These are phyloP conservation scores for Morpho helenor DNA, from an alignment of 2,888 invertebrate species.

Conservation along the genomic window DNA sequence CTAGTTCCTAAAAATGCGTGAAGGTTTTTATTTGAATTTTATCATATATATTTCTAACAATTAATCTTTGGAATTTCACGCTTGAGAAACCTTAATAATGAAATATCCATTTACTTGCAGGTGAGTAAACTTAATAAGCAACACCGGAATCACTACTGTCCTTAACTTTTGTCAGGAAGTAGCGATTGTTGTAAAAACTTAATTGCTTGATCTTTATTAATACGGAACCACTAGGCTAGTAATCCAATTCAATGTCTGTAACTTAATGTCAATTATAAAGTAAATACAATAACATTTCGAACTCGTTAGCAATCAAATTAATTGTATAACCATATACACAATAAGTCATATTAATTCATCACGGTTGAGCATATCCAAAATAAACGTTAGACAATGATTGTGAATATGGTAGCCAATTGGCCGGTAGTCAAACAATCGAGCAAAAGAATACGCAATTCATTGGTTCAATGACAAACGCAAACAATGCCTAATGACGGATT, in stretches of 20 bases:
- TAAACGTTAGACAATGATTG: constrained; percentile 11
- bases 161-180: constrained; percentile 49
- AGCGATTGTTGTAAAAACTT: constrained; percentile 34
- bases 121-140: constrained; percentile 36
- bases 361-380: constrained; percentile 11
- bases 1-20: no score
- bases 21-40: no score
- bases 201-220: constrained; percentile 28
- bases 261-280: constrained; percentile 5
- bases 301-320: constrained; percentile 3
- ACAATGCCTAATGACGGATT: constrained; percentile 54
- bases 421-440: constrained; percentile 41
- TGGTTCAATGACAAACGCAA: constrained; percentile 62
- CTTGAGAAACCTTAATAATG: constrained; percentile 16
- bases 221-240: constrained; percentile 13
- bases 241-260: constrained; percentile 5
- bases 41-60: neutral
- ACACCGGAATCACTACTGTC: constrained; percentile 45
- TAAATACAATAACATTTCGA: constrained; percentile 3
- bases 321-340: constrained; percentile 3
- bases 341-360: constrained; percentile 10
- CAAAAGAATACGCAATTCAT: constrained; percentile 47
- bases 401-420: constrained; percentile 26
- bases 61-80: constrained; percentile 34
- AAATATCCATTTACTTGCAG: constrained; percentile 16